These are phyloP conservation scores for Chrysomallon squamiferum DNA, from an alignment of 1,140 invertebrate genomes.

Conservation along the genomic window DNA sequence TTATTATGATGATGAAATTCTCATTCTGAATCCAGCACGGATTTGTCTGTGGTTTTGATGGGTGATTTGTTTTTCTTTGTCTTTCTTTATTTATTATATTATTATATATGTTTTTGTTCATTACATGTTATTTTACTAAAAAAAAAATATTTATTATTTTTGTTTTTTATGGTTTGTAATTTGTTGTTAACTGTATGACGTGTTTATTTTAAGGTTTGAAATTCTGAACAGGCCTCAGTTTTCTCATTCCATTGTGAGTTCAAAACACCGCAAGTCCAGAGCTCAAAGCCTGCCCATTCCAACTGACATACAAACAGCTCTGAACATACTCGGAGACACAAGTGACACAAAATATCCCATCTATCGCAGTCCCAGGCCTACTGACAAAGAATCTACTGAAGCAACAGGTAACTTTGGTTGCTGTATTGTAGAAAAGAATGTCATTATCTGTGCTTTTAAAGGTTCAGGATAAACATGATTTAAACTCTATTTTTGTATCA, in stretches of 20 bases:
- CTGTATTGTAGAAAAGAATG: too few relatives aligned
- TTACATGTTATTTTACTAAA: too few relatives aligned
- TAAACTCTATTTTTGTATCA: too few relatives aligned
- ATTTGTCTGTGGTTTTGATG: not conserved
- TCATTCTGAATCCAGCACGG: not conserved
- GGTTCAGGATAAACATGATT: too few relatives aligned
- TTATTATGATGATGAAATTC: not conserved
- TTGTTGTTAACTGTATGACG: too few relatives aligned
- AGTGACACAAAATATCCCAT: slow-evolving; percentile 5
- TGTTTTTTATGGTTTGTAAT: too few relatives aligned
- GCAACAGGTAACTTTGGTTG: slow-evolving; percentile 11
- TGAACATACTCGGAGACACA: not conserved
- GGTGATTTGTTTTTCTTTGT: too few relatives aligned
- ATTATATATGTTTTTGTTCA: too few relatives aligned
- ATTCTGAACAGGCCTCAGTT: not conserved
- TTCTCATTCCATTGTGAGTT: not conserved
- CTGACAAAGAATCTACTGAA: not conserved
- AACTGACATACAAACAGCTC: not conserved
- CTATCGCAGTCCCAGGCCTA: not conserved
- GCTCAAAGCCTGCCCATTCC: not conserved
- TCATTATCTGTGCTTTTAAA: too few relatives aligned
- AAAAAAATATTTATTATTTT: too few relatives aligned
- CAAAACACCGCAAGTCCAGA: not conserved
- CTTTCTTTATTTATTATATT: too few relatives aligned
- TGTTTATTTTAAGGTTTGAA: not conserved